phyloP scores from a whole-genome alignment of 2,888 invertebrate genomes.

The Siphlonurus alternatus region DNA sequence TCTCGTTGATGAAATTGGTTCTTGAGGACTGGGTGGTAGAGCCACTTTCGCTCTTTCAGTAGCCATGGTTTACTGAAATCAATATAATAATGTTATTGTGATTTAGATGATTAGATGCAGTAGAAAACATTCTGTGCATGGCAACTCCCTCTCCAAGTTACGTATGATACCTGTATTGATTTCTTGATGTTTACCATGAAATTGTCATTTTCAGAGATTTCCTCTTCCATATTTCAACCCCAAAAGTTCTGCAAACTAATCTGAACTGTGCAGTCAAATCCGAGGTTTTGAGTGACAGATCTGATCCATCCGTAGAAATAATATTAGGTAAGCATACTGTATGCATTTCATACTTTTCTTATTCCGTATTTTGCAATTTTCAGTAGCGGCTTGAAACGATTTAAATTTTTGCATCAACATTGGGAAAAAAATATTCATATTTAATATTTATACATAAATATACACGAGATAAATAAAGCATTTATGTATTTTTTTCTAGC shows the following conservation, averaged over 20 bases:
- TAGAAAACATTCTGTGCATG: not conserved
- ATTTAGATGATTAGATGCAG: not conserved
- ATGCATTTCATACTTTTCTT: not conserved
- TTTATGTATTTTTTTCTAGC: too few species aligned
- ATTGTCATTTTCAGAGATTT: constrained; percentile 43
- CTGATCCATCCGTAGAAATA: constrained; percentile 49
- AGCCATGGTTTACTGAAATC: constrained; percentile 30
- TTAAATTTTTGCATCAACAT: not conserved
- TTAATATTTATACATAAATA: too few species aligned
- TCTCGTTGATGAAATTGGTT: constrained; percentile 11
- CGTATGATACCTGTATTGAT: too few species aligned
- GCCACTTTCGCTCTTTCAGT: constrained; percentile 32
- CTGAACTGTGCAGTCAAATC: constrained; percentile 56
- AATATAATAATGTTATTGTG: constrained; percentile 6
- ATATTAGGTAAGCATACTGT: constrained; percentile 28
- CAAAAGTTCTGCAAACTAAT: constrained; percentile 52
- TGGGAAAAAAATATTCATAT: too few species aligned
- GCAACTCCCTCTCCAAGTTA: too few species aligned
- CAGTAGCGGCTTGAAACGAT: not conserved
- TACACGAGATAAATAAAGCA: too few species aligned
- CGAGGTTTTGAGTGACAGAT: constrained; percentile 58
- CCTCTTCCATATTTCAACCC: constrained; percentile 45
- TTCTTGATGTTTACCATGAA: not conserved
- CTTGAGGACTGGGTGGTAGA: not conserved
- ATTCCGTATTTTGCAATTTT: not conserved